Conservation (phyloP, 2,113 vertebrate genomes). For the Tupaia tana region DNA sequence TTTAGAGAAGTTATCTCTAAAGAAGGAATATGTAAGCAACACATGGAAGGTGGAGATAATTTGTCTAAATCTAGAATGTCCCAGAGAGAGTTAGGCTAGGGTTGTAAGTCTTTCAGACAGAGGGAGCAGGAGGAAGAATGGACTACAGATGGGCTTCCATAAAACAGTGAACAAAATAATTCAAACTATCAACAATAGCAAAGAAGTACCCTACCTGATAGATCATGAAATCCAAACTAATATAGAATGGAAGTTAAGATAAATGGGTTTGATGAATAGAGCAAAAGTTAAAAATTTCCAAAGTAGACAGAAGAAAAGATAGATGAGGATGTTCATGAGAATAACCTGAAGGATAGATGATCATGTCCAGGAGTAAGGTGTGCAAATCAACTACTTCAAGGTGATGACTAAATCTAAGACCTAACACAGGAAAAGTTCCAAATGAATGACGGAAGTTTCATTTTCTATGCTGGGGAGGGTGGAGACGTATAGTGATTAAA, state of each 20-base stretch:
- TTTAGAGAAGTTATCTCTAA: not conserved
- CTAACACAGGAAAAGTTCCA: too few species aligned
- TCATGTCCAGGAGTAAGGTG: not conserved
- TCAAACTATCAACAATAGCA: not conserved
- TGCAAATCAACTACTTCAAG: not conserved
- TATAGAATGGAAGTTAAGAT: not conserved
- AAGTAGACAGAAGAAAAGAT: not conserved
- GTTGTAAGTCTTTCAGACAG: not conserved
- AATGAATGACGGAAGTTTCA: too few species aligned
- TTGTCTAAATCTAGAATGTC: not conserved
- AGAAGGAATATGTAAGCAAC: not conserved
- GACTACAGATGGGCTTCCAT: not conserved
- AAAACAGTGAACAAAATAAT: not conserved
- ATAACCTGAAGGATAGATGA: not conserved
- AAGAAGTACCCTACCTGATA: not conserved
- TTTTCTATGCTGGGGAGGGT: too few species aligned
- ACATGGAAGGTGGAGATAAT: not conserved
- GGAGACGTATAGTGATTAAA: too few species aligned
- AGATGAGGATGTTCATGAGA: not conserved
- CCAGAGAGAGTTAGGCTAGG: not conserved
- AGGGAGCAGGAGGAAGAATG: not conserved
- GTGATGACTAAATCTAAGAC: not conserved
- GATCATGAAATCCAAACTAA: not conserved
- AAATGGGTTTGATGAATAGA: not conserved
- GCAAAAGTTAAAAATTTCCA: not conserved